Conservation (phyloP, 2,888 invertebrate species). For the Cheilosia impressa region DNA sequence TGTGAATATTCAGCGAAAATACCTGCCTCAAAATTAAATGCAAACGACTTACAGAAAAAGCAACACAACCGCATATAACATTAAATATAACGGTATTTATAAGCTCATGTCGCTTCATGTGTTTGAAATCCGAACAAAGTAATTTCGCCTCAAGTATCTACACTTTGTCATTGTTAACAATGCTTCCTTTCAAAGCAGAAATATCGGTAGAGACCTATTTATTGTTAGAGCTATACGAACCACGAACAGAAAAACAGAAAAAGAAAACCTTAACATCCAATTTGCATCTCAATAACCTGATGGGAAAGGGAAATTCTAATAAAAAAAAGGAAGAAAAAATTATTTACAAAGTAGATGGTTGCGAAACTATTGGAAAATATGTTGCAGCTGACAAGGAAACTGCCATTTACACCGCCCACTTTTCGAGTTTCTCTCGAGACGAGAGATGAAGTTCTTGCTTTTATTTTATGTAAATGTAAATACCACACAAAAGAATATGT, state of each 20-base stretch:
- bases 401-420: conserved; percentile 57
- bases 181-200: conserved; percentile 1
- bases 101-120: not conserved
- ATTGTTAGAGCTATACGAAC: not conserved
- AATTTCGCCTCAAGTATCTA: conserved; percentile 14
- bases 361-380: conserved; percentile 63
- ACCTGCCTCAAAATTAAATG: no score
- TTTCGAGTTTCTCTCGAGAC: conserved; percentile 35
- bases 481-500: conserved; percentile 57
- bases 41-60: no score
- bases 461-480: conserved; percentile 60
- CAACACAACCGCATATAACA: no score
- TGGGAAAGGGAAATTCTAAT: conserved; percentile 44
- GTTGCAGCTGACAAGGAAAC: conserved; percentile 57
- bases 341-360: conserved; percentile 37
- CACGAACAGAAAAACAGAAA: not conserved
- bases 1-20: no score
- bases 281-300: conserved; percentile 69
- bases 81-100: not conserved
- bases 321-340: conserved; percentile 24
- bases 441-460: conserved; percentile 47
- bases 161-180: conserved; percentile 24
- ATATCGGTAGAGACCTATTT: not conserved
- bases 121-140: conserved; percentile 6
- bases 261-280: conserved; percentile 47